phyloP scores from a whole-genome alignment of 37 sponge, comb jelly and placozoan species.

The Crambe crambe region DNA sequence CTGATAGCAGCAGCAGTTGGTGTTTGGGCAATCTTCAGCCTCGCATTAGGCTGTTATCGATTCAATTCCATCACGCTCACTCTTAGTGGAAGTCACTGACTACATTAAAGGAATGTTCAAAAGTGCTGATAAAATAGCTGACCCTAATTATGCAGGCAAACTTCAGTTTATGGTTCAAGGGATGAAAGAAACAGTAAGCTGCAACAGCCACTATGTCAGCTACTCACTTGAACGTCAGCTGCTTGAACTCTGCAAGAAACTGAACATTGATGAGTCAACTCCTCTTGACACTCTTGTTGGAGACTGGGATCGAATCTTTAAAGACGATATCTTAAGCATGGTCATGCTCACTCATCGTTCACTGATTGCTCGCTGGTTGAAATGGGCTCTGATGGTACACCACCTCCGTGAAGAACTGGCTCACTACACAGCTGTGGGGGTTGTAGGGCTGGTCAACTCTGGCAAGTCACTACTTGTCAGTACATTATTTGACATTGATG shows the following conservation, averaged over 20 bases:
- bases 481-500: slow-evolving; percentile 45
- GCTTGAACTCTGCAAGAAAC: slow-evolving; percentile 42
- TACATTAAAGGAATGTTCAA: slow-evolving; percentile 41
- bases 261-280: slow-evolving; percentile 8
- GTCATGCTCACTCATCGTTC: slow-evolving; percentile 20
- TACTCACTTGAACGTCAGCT: slow-evolving; percentile 74
- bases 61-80: neutral
- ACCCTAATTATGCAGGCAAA: slow-evolving; percentile 44
- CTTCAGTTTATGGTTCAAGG: slow-evolving; percentile 57
- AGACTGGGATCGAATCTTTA: slow-evolving; percentile 51
- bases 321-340: slow-evolving; percentile 38
- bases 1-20: slow-evolving; percentile 45
- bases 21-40: slow-evolving; percentile 62
- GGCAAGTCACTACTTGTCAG: slow-evolving; percentile 60
- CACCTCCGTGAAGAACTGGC: slow-evolving; percentile 62
- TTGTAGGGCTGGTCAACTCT: slow-evolving; percentile 57
- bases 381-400: slow-evolving; percentile 61
- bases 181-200: slow-evolving; percentile 46
- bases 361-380: slow-evolving; percentile 70
- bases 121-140: neutral
- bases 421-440: slow-evolving; percentile 57
- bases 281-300: slow-evolving; percentile 3
- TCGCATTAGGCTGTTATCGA: slow-evolving; percentile 17
- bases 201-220: slow-evolving; percentile 59
- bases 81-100: slow-evolving; percentile 38